phyloP scores from a whole-genome alignment of 2,888 invertebrate genomes.

The Troilus luridus region DNA sequence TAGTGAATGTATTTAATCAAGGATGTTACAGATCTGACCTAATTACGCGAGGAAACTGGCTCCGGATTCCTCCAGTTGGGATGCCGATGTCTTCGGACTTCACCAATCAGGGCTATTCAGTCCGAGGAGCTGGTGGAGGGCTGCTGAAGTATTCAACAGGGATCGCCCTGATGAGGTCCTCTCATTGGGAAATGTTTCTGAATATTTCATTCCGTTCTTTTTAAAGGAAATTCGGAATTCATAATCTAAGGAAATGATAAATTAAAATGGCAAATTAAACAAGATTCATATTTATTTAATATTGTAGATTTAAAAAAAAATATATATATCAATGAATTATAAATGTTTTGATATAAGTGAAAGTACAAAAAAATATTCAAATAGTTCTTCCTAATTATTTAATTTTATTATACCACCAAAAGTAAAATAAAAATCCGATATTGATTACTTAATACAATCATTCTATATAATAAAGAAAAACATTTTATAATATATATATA shows the following conservation, averaged over 20 bases:
- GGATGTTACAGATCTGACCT: not conserved
- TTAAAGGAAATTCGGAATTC: not conserved
- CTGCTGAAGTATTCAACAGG: not conserved
- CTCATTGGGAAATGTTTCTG: not conserved
- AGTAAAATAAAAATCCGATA: too few relatives aligned
- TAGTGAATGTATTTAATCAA: slow-evolving; percentile 13
- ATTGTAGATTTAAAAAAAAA: too few relatives aligned
- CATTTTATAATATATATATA: too few relatives aligned
- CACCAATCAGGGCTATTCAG: slow-evolving; percentile 8
- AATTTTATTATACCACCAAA: too few relatives aligned
- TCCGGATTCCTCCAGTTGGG: not conserved
- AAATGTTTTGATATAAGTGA: too few relatives aligned
- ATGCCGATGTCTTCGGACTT: slow-evolving; percentile 28
- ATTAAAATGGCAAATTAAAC: not conserved
- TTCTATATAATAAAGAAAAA: too few relatives aligned
- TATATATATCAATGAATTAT: too few relatives aligned
- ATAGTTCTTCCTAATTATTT: too few relatives aligned
- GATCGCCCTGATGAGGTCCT: not conserved
- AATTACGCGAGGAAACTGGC: not conserved
- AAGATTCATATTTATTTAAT: not conserved
- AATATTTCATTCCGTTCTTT: not conserved
- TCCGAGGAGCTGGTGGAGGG: not conserved
- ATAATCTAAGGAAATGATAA: not conserved
- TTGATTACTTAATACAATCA: too few relatives aligned
- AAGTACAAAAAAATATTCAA: too few relatives aligned